phyloP scores from a whole-genome alignment of 2,888 invertebrate species.

The Noctua janthina region DNA sequence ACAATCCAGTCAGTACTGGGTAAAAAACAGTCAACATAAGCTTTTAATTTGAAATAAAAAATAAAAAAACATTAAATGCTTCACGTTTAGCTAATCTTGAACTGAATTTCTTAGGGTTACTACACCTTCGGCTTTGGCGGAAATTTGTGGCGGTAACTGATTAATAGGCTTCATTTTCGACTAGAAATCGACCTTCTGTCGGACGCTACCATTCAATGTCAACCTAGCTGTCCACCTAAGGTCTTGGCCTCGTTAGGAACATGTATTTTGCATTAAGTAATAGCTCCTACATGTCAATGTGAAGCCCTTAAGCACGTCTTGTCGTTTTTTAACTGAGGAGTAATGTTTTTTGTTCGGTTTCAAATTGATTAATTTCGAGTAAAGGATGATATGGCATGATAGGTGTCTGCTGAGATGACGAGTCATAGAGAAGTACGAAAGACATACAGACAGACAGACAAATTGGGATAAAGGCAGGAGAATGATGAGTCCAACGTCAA shows the following conservation, averaged over 20 bases:
- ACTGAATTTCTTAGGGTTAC: not conserved
- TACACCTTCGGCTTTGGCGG: not conserved
- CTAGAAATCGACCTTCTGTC: not conserved
- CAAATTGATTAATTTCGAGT: not conserved
- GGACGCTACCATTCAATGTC: not conserved
- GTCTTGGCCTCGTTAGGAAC: constrained; percentile 22
- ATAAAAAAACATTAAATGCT: not conserved
- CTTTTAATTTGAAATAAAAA: not conserved
- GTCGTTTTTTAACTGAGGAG: not conserved
- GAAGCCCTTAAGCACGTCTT: not conserved
- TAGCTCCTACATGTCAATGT: not conserved
- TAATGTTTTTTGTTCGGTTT: not conserved
- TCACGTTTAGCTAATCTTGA: not conserved
- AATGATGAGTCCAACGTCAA: not conserved
- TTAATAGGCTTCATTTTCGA: not conserved
- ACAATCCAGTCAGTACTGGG: no score
- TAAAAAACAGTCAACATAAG: not conserved
- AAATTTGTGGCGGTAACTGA: not conserved
- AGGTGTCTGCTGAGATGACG: not conserved
- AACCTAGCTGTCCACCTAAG: not conserved
- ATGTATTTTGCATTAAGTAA: constrained; percentile 39
- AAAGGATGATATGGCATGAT: not conserved
- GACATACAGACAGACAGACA: no score
- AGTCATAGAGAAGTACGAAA: no score
- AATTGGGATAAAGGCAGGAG: not conserved